A percentile compares a stretch with the other conserved stretches of the same genome.
Evolutionary conservation across 2,113 vertebrate genomes (phyloP).

Genomic region (Phasianus colchicus): DNA sequence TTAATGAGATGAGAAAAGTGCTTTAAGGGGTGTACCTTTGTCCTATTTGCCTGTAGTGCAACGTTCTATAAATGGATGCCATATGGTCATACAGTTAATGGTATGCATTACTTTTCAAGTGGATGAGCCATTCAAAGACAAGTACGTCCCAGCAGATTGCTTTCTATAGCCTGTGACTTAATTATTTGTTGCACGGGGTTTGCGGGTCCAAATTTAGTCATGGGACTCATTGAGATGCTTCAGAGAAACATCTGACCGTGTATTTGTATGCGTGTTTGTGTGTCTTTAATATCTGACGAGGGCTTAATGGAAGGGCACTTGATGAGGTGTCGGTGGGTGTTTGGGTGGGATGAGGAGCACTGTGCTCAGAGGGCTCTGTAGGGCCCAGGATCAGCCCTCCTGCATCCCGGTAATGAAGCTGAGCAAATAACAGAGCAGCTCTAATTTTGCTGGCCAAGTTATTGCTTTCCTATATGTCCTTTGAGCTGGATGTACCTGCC

Average conservation of each 20-base stretch:
- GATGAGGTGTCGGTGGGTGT: background rate
- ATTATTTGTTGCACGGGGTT: conserved; percentile 54
- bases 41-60: conserved; percentile 44
- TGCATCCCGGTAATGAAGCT: background rate
- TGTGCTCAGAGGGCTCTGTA: background rate
- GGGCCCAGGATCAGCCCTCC: background rate
- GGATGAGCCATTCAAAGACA: conserved; percentile 60
- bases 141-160: conserved; percentile 39
- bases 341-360: background rate
- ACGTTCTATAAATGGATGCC: conserved; percentile 63
- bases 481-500: background rate
- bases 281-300: background rate
- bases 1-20: conserved; percentile 47
- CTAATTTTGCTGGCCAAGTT: background rate
- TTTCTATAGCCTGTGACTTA: conserved; percentile 59
- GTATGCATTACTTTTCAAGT: conserved; percentile 43
- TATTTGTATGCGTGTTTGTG: background rate
- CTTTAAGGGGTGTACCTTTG: conserved; percentile 29
- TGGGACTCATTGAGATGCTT: background rate
- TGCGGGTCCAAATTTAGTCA: conserved; percentile 21
- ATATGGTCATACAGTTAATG: conserved; percentile 58
- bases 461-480: background rate
- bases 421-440: background rate
- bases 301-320: background rate
- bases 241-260: background rate